Conservation (phyloP, 2,113 vertebrate species). For the Rhineura floridana region DNA sequence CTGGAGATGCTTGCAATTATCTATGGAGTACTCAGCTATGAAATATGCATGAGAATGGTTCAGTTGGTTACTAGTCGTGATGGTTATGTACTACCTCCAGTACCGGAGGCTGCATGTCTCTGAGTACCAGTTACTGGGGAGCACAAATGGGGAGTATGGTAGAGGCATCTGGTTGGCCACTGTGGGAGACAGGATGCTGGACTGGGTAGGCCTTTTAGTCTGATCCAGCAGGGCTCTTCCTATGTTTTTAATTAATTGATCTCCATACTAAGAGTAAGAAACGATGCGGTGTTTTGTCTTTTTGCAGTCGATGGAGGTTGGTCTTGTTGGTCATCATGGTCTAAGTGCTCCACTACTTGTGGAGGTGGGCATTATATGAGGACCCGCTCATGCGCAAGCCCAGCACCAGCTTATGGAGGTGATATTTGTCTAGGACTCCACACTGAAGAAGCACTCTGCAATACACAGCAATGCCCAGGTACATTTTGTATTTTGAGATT, state of each 20-base stretch:
- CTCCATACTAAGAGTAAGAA: background rate
- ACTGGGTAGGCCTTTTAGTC: background rate
- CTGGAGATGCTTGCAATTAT: background rate
- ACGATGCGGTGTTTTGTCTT: background rate
- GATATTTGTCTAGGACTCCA: constrained; percentile 97
- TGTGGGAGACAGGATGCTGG: background rate
- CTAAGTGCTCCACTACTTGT: constrained; percentile 94
- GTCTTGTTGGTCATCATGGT: constrained; percentile 98
- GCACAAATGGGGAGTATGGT: background rate
- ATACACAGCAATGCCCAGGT: constrained; percentile 93
- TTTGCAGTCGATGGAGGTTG: constrained; percentile 92
- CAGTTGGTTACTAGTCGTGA: background rate
- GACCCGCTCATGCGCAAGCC: constrained; percentile 92
- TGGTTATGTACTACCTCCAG: background rate
- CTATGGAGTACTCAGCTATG: background rate
- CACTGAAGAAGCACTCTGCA: constrained; percentile 95
- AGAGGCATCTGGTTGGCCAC: background rate
- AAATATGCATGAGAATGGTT: background rate
- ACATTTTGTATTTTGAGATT: background rate
- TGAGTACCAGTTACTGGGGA: background rate
- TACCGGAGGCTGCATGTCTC: background rate
- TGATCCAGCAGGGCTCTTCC: no score
- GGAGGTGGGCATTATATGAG: constrained; percentile 96
- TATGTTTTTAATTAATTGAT: background rate
- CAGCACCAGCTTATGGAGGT: constrained; percentile 90